Evolutionary conservation across 2,888 invertebrate genomes (phyloP).

Genomic region (Leucophora obtusa): DNA sequence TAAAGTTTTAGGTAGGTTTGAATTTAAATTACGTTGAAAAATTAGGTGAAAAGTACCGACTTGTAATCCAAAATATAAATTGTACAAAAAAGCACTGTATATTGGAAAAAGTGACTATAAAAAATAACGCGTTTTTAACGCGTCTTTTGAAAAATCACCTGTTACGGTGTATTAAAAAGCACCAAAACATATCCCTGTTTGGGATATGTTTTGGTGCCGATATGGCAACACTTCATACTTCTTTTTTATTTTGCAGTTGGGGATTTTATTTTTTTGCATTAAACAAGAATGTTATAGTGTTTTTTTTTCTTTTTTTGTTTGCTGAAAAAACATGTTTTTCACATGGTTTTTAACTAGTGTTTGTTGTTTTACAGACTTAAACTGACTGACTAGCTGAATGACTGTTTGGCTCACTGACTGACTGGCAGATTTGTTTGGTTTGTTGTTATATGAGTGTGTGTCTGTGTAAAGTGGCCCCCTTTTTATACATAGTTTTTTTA

Average conservation of each 20-base stretch:
- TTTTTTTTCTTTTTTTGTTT: conserved; percentile 4
- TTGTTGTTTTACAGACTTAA: conserved; percentile 10
- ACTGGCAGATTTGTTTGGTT: not conserved
- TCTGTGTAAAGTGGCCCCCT: conserved; percentile 22
- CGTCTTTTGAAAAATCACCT: no score
- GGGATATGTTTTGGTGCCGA: no score
- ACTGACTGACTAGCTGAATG: not conserved
- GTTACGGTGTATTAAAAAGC: no score
- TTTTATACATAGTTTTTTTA: not conserved
- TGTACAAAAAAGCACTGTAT: no score
- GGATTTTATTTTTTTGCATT: conserved; percentile 30
- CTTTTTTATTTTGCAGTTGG: conserved; percentile 45
- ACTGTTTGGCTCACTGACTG: conserved; percentile 2
- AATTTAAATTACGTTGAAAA: no score
- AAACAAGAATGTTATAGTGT: conserved; percentile 34
- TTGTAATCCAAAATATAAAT: no score
- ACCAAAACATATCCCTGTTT: no score
- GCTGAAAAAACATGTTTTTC: conserved; percentile 42
- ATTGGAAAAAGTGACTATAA: no score
- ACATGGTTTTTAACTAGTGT: conserved; percentile 25
- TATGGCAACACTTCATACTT: no score
- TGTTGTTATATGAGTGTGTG: not conserved
- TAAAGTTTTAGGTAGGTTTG: no score
- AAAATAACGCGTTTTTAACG: no score
- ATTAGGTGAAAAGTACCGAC: no score